Evolutionary conservation across 2,113 vertebrate genomes (phyloP).

Genomic region (Calypte anna): DNA sequence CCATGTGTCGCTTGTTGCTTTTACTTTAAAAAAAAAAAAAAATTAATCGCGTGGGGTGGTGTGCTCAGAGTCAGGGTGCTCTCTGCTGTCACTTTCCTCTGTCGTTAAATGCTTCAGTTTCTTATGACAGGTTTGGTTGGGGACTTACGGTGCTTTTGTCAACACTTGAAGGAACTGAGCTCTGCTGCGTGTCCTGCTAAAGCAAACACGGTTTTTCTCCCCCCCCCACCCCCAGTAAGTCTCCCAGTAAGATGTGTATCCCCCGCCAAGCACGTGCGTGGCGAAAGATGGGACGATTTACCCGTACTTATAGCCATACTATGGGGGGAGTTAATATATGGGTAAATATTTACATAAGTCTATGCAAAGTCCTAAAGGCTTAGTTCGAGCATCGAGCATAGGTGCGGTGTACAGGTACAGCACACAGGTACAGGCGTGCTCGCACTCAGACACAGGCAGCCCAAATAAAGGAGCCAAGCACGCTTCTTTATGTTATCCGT

Average conservation of each 20-base stretch:
- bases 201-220: slow-evolving; percentile 52
- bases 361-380: slow-evolving; percentile 52
- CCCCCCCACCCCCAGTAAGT: neutral
- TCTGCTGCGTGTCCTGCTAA: slow-evolving; percentile 34
- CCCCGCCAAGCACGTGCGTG: slow-evolving; percentile 7
- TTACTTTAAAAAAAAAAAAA: neutral
- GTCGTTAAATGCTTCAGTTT: slow-evolving; percentile 9
- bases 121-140: slow-evolving; percentile 33
- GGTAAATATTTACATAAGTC: slow-evolving; percentile 71
- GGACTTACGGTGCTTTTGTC: slow-evolving; percentile 60
- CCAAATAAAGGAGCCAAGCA: neutral
- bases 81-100: neutral
- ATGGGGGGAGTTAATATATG: slow-evolving; percentile 39
- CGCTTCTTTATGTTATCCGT: neutral
- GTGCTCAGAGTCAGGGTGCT: neutral
- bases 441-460: neutral
- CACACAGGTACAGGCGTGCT: neutral
- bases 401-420: slow-evolving; percentile 50
- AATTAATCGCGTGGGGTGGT: neutral
- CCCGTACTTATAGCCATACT: slow-evolving; percentile 44
- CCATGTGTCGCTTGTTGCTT: neutral
- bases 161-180: slow-evolving; percentile 58
- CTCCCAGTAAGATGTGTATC: neutral
- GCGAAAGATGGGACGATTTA: slow-evolving; percentile 24
- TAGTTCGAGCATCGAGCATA: neutral